Base-by-base conservation (phyloP, 2,113 vertebrate genomes). In the Dendrocopos noguchii region DNA sequence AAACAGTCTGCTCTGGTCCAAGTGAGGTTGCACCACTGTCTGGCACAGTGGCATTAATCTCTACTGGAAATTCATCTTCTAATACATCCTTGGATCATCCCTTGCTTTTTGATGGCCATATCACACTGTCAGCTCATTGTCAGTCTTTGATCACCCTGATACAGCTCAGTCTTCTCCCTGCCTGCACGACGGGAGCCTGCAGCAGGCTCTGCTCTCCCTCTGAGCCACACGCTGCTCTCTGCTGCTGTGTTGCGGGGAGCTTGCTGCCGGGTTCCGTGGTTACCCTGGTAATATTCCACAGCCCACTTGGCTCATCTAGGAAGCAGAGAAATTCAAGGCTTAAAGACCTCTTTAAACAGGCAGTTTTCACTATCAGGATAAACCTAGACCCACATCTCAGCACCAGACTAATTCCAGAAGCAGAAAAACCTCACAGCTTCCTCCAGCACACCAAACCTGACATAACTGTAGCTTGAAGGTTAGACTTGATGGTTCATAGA, bases 41-140 rank as follows among this genome's bases (percentile, higher is more conserved):
- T 87, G 84, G 4, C 57, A 34, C 52, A 87, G 91, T 19, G 1
- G 75, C 87, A 91, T 66, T 59, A 1, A 89, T 63, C 71, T 84
- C 93, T 68, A 63, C 93, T 89, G 75, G 75, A 95, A 73, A 91
- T 52, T 27, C 64, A 77, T 82, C 46, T 82, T 21, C 91, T 77
- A 59, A 84, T 28, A 70, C 71, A 70, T 25, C 84, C 90, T 82
- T 89, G 87, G 87, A 84, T 55, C 71, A 19, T 7, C 50, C 34
- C 34, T 80, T 57, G 31, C n/a, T 39, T 50, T 83, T 68, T 68
- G 53, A 28, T 2, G 34, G 74, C 84, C 55, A 1, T 28, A 78
- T 33, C 83, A 39, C 76, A 9, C 80, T 66, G 79, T 15, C 56
- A 95, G 94, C 90, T 93, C 88, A 21, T 36, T 1, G 3, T 2